These are phyloP conservation scores for Agelastica alni DNA, from an alignment of 2,888 invertebrate genomes.

Conservation along the genomic window DNA sequence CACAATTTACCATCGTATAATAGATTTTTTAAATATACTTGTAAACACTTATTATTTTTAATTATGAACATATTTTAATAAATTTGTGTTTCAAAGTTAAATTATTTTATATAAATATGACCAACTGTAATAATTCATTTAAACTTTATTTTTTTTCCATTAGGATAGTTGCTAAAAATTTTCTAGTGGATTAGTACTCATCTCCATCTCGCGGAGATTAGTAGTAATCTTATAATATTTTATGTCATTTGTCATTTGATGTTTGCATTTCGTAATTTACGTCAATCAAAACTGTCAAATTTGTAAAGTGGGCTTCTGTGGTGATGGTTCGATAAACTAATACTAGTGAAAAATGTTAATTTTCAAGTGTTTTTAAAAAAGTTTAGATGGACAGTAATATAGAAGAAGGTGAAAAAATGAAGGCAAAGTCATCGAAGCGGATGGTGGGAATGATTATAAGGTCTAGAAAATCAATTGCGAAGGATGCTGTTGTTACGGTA, in stretches of 20 bases:
- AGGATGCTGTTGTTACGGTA: constrained; percentile 88
- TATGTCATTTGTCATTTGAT: constrained; percentile 2
- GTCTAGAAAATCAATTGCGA: constrained; percentile 83
- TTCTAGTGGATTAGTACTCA: no score
- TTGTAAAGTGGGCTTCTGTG: constrained; percentile 17
- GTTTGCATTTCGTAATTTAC: constrained; percentile 1
- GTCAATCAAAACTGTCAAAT: constrained; percentile 12
- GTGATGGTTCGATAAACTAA: constrained; percentile 29
- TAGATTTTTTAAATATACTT: no score
- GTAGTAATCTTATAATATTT: background rate
- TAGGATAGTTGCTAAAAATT: no score
- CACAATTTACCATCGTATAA: no score
- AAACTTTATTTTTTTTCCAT: no score
- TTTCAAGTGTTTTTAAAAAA: constrained; percentile 38
- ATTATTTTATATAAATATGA: no score
- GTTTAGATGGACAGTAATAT: constrained; percentile 28
- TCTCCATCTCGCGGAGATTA: background rate
- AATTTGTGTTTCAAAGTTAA: no score
- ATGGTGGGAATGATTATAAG: constrained; percentile 86
- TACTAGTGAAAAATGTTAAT: constrained; percentile 33
- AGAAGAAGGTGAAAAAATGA: constrained; percentile 56
- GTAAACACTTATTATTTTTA: no score
- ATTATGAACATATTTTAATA: no score
- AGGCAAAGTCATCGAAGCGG: constrained; percentile 80
- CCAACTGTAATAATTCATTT: no score